phyloP scores from a whole-genome alignment of 1,140 invertebrate species.

The Trichoplusia ni region DNA sequence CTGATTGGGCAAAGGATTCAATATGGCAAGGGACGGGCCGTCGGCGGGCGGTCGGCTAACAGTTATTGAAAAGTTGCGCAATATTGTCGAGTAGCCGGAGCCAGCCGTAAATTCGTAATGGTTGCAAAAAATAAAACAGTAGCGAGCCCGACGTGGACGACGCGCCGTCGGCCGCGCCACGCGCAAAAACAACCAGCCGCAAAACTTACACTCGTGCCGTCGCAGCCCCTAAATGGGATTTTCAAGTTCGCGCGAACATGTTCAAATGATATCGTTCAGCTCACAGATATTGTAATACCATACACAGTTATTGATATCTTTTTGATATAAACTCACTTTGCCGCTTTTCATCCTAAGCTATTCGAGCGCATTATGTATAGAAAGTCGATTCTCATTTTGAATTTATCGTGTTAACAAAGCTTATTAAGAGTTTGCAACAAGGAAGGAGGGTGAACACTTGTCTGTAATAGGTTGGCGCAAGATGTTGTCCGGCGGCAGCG shows the following conservation, averaged over 20 bases:
- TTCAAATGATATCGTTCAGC: slow-evolving; percentile 35
- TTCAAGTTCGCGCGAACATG: slow-evolving; percentile 49
- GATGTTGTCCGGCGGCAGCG: slow-evolving; percentile 65
- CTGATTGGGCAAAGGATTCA: slow-evolving; percentile 70
- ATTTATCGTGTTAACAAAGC: slow-evolving; percentile 26
- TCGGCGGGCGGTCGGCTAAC: slow-evolving; percentile 50
- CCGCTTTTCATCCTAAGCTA: no score
- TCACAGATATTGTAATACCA: not conserved
- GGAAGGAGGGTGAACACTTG: slow-evolving; percentile 58
- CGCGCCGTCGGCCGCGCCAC: slow-evolving; percentile 45
- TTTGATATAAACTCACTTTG: no score
- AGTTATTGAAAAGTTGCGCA: slow-evolving; percentile 80
- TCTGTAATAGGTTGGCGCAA: slow-evolving; percentile 73
- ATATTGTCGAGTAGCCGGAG: slow-evolving; percentile 75
- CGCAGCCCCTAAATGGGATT: slow-evolving; percentile 47
- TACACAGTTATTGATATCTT: slow-evolving; percentile 8
- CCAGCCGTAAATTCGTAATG: slow-evolving; percentile 78
- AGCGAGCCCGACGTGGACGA: slow-evolving; percentile 36
- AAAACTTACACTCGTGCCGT: slow-evolving; percentile 42
- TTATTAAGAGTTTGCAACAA: slow-evolving; percentile 47
- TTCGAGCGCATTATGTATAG: no score
- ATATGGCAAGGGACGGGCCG: slow-evolving; percentile 63
- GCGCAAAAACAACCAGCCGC: slow-evolving; percentile 59
- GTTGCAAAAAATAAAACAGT: slow-evolving; percentile 76
- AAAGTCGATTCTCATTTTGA: no score